These are phyloP conservation scores for Drosophila kurseongensis DNA, from an alignment of 1,140 invertebrate genomes.

Conservation along the genomic window DNA sequence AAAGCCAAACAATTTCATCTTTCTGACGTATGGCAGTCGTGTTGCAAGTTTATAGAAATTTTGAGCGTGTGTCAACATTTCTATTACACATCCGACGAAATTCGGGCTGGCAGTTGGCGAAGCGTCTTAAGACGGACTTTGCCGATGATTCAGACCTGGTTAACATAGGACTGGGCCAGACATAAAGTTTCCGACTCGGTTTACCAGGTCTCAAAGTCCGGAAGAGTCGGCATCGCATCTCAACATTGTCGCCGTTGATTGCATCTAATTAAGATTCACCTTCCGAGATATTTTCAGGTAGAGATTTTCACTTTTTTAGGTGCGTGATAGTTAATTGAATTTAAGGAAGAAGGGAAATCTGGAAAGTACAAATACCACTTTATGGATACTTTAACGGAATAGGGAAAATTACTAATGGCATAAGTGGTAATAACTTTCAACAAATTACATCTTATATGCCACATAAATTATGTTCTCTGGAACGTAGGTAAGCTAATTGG, in stretches of 20 bases:
- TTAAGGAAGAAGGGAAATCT: constrained; percentile 11
- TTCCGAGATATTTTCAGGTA: constrained; percentile 19
- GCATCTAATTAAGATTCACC: constrained; percentile 73
- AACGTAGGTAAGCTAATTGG: background rate
- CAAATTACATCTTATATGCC: constrained; percentile 1
- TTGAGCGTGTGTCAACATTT: constrained; percentile 18
- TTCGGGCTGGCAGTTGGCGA: constrained; percentile 35
- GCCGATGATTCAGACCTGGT: constrained; percentile 17
- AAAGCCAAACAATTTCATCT: constrained; percentile 33
- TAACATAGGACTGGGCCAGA: constrained; percentile 4
- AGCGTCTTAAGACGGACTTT: constrained; percentile 42
- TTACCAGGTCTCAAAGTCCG: constrained; percentile 6
- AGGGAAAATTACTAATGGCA: background rate
- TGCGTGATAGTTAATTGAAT: constrained; percentile 52
- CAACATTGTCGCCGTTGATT: constrained; percentile 52
- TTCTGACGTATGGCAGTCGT: background rate
- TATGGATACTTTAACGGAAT: constrained; percentile 1
- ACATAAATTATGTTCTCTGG: background rate
- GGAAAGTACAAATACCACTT: constrained; percentile 3
- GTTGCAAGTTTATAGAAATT: constrained; percentile 42
- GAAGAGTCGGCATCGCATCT: constrained; percentile 30
- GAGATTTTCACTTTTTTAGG: constrained; percentile 72
- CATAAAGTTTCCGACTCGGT: constrained; percentile 1
- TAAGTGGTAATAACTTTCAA: constrained; percentile 6
- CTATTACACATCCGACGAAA: constrained; percentile 49